Conservation (phyloP, 1,140 invertebrate genomes). For the Drosophila lini region DNA sequence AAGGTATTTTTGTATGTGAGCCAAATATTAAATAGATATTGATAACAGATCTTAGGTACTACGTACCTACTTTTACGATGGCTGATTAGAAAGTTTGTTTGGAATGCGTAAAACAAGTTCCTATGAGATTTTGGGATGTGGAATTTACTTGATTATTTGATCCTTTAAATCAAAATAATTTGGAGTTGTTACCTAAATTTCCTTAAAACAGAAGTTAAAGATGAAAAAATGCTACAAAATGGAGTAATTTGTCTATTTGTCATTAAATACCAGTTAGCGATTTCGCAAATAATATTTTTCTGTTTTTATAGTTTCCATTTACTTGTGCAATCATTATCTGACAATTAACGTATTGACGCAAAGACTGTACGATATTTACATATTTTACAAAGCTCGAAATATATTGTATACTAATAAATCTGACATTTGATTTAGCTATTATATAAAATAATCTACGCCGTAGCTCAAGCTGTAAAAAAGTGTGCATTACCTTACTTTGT, state of each 20-base stretch:
- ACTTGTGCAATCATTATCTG: slow-evolving; percentile 22
- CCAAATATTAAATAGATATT: not conserved
- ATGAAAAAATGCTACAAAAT: no score
- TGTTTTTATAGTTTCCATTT: slow-evolving; percentile 13
- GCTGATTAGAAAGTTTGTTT: not conserved
- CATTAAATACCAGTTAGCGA: slow-evolving; percentile 2
- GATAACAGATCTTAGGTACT: not conserved
- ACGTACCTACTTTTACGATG: not conserved
- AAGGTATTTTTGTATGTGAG: not conserved
- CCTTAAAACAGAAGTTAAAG: not conserved
- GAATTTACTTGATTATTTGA: no score
- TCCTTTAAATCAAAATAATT: not conserved
- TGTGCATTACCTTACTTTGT: not conserved
- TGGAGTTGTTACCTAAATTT: not conserved
- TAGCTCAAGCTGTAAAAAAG: not conserved
- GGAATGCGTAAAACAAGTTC: not conserved
- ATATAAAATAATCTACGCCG: not conserved
- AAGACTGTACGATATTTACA: slow-evolving; percentile 19
- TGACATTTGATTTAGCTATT: not conserved
- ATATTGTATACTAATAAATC: not conserved
- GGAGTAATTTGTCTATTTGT: not conserved
- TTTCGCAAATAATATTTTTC: slow-evolving; percentile 19
- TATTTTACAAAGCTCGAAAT: not conserved
- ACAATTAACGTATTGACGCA: slow-evolving; percentile 44
- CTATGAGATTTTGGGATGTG: not conserved